phyloP scores from a whole-genome alignment of 2,113 vertebrate genomes.

The Mirounga angustirostris region DNA sequence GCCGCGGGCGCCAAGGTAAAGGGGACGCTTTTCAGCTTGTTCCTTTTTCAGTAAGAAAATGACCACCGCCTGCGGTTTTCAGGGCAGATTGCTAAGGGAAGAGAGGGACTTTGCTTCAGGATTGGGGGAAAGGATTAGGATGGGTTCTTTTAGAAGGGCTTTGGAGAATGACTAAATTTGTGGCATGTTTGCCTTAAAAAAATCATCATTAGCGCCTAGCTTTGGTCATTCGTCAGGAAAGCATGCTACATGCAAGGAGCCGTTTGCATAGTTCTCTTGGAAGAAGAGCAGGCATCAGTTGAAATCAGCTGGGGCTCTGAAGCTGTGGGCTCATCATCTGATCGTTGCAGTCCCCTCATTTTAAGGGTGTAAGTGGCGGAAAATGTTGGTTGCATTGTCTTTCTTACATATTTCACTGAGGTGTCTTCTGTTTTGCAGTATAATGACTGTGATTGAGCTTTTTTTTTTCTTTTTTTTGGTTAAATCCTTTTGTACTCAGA shows the following conservation, averaged over 20 bases:
- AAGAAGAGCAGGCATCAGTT: conserved; percentile 32
- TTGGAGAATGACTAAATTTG: background rate
- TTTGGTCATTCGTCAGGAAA: conserved; percentile 27
- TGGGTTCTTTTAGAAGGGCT: background rate
- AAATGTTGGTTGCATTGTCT: background rate
- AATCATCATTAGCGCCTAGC: background rate
- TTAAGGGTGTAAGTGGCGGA: conserved; percentile 8
- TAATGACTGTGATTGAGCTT: conserved; percentile 56
- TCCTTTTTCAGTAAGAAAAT: background rate
- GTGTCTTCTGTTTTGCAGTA: conserved; percentile 6
- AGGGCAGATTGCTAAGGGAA: background rate
- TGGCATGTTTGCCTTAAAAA: conserved; percentile 33
- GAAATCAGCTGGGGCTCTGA: background rate
- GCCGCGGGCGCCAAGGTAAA: conserved; percentile 72
- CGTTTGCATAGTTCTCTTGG: conserved; percentile 26
- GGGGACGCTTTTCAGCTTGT: background rate
- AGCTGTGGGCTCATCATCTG: background rate
- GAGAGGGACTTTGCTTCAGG: background rate
- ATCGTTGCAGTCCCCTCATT: conserved; percentile 17
- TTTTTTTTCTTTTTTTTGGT: background rate
- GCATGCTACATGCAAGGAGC: background rate
- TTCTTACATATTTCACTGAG: background rate
- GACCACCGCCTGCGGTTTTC: background rate
- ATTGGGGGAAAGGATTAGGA: background rate
- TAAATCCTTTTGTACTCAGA: conserved; percentile 64